Evolutionary conservation across 2,888 invertebrate genomes (phyloP), one percentile per base, ranked within the genome.

Genomic region (Scrobipalpa atriplicella): DNA sequence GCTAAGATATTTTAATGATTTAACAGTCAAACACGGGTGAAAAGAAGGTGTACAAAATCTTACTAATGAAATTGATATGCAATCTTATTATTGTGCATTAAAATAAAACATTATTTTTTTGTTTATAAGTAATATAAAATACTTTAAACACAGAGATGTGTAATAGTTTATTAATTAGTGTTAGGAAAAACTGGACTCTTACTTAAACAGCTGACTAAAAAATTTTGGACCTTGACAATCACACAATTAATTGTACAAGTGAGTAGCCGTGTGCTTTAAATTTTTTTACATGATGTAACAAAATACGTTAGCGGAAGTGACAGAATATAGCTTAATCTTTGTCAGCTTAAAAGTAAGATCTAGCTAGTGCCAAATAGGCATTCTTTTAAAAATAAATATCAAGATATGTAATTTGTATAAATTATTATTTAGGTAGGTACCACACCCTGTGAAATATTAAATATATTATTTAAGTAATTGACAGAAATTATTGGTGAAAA

Each of bases 401-500:
- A 78, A 82, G 84, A 85, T 89, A 88, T 87, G 85, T 86, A 75
- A 80, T 38, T 78, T 82, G 77, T 80, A 79, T 84, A 87, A 87
- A 85, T 82, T 77, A 77, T 80, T 21, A 54, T n/a, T 47, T 56
- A 56, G 21, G 78, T 81, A 58, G 58, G 58, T 79, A 81, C 75
- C 81, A 85, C 86, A 90, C 92, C 92, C 91, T 92, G 92, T 90
- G 88, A 84, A 86, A 83, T 79, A 79, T 81, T 79, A 76, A 65
- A 66, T 68, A 64, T 66, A 65, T 39, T 91, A 92, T 56, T 36
- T 54, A 56, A 62, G 41, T 91, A 92, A 92, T 92, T 92, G 92
- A 92, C 92, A 73, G 76, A 90, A 90, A 87, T 84, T 82, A 91
- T 90, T 85, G 84, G 83, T 86, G 77, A 84, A 89, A 91, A 84